A percentile compares a stretch with the other conserved stretches of the same genome.
phyloP scores from a whole-genome alignment of 1,140 invertebrate genomes.

The Drosophila subobscura region DNA sequence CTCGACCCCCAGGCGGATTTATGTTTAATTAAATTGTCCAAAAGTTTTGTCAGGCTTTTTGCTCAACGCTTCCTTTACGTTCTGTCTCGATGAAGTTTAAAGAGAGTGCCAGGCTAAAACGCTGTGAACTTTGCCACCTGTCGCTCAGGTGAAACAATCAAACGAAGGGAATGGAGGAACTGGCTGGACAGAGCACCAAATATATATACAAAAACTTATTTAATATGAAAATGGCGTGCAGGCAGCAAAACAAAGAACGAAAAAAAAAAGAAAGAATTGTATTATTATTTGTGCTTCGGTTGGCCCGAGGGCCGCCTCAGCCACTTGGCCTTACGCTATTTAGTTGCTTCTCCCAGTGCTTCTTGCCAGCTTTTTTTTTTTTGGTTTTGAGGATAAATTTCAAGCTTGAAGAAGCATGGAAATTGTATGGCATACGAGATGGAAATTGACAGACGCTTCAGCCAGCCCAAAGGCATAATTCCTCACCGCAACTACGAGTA shows the following conservation, averaged over 20 bases:
- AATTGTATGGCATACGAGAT: conserved; percentile 52
- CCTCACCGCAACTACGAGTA: conserved; percentile 1
- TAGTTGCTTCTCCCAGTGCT: conserved; percentile 11
- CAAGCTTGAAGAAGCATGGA: conserved; percentile 32
- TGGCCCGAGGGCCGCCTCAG: conserved; percentile 29
- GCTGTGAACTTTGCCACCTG: conserved; percentile 72
- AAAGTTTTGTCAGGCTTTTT: conserved; percentile 16
- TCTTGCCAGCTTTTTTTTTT: conserved; percentile 1
- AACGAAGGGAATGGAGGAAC: conserved; percentile 16
- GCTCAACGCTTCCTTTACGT: conserved; percentile 3
- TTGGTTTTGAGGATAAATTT: conserved; percentile 37
- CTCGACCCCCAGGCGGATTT: conserved; percentile 21
- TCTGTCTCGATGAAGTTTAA: conserved; percentile 11
- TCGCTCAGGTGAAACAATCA: conserved; percentile 61
- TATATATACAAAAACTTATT: conserved; percentile 74
- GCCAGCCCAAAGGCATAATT: background rate
- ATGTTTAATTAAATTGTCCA: conserved; percentile 48
- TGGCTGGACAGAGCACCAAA: conserved; percentile 61
- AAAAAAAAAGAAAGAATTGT: conserved; percentile 40
- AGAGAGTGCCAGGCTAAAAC: conserved; percentile 47
- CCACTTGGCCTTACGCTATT: conserved; percentile 61
- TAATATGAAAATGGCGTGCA: conserved; percentile 81
- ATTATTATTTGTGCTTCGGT: conserved; percentile 61
- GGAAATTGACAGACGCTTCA: conserved; percentile 48
- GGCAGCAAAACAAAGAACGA: background rate